Evolutionary conservation across 2,888 invertebrate species (phyloP).

Genomic region (Pterostichus madidus): DNA sequence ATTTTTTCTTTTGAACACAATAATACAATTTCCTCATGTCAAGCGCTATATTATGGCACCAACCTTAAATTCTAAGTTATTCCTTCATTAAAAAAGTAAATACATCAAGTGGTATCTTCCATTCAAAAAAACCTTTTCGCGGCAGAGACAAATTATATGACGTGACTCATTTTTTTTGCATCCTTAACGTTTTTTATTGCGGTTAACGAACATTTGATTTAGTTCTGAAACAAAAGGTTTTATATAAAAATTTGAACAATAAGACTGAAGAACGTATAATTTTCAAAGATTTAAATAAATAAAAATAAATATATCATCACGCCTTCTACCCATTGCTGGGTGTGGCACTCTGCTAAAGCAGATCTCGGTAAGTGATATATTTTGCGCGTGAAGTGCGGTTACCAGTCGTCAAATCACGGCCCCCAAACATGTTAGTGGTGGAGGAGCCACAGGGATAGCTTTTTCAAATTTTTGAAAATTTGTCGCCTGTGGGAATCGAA

Average conservation of each 20-base stretch:
- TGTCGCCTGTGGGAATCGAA: too few species aligned
- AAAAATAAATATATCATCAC: too few species aligned
- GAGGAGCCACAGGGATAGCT: too few species aligned
- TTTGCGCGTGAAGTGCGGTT: too few species aligned
- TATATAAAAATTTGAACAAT: background rate
- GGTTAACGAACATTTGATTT: background rate
- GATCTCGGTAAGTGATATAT: too few species aligned
- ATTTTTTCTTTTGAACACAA: conserved; percentile 22
- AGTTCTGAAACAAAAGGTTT: background rate
- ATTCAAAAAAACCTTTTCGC: conserved; percentile 11
- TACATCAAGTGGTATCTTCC: conserved; percentile 35
- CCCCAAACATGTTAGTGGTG: too few species aligned
- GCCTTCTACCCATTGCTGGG: too few species aligned
- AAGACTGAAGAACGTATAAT: background rate
- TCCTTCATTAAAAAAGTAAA: conserved; percentile 56
- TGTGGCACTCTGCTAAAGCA: too few species aligned
- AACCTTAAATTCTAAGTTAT: conserved; percentile 47
- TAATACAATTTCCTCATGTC: conserved; percentile 30
- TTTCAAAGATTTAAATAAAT: too few species aligned
- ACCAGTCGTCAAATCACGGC: too few species aligned
- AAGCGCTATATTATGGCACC: background rate
- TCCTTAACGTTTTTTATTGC: background rate
- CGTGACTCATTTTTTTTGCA: conserved; percentile 24
- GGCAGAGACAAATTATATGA: conserved; percentile 30
- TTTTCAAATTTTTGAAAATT: too few species aligned